Percentiles rank a stretch among this genome's conserved stretches.
Evolutionary conservation across 2,888 invertebrate species (phyloP).

Genomic region (Asteroscopus sphinx): DNA sequence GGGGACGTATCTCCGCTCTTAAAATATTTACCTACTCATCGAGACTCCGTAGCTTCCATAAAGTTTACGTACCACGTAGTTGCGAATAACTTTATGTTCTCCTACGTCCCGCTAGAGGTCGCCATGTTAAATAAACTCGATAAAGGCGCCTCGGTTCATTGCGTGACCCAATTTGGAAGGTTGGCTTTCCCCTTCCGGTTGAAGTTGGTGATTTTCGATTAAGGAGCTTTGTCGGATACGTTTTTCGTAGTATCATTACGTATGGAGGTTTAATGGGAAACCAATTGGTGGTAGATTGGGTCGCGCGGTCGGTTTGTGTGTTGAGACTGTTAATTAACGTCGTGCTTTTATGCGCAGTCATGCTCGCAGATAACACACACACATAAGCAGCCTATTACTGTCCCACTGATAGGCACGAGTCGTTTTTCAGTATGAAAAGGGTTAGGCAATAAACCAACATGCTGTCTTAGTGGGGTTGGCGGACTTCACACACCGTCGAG

Average conservation of each 20-base stretch:
- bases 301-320: not conserved
- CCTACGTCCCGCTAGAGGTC: constrained; percentile 35
- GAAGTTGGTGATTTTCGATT: constrained; percentile 64
- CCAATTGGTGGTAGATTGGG: constrained; percentile 8
- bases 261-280: constrained; percentile 34
- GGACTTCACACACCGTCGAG: no score
- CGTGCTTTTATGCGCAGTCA: not conserved
- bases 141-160: constrained; percentile 60
- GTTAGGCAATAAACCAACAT: no score
- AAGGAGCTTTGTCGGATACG: constrained; percentile 50
- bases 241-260: constrained; percentile 36
- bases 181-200: constrained; percentile 46
- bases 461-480: no score
- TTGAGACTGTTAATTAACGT: not conserved
- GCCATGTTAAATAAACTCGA: constrained; percentile 48
- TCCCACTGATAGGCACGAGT: no score
- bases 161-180: constrained; percentile 68
- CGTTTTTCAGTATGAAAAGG: no score
- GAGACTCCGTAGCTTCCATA: constrained; percentile 15
- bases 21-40: constrained; percentile 52
- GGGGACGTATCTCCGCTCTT: constrained; percentile 39
- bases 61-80: constrained; percentile 40
- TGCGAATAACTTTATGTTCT: constrained; percentile 51
- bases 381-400: no score
- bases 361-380: not conserved